Evolutionary conservation across 2,113 vertebrate genomes (phyloP), one percentile per base, ranked within the genome.

Genomic region (Hypocryptadius cinnamomeus): DNA sequence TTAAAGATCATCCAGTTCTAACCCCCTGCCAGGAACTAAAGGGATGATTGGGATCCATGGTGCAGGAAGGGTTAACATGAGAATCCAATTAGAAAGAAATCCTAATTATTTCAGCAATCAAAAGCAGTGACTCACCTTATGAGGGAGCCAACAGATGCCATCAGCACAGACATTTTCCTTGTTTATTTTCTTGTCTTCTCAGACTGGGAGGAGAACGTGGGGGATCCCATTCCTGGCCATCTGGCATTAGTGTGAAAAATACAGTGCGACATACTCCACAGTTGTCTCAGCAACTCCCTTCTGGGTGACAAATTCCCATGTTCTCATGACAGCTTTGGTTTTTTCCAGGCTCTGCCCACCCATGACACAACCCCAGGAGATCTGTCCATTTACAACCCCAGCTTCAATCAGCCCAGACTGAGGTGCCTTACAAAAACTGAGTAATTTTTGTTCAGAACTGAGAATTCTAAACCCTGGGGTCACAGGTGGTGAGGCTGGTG

Each of bases 191-290:
- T 92, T 72, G 63, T 33, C 94, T 77, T 79, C 92, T 79, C 76
- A 85, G 90, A 82, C 79, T 48, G 57, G 61, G 5, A 85, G 74
- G 61, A 95, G 93, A 87, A 85, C 7, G 22, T 87, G 79, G 93
- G 93, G 87, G 93, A 96, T 93, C 85, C 92, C 90, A 12, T 71
- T 70, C 85, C 92, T 14, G 82, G 64, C 94, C 94, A 96, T 93
- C 93, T 96, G 96, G 88, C 71, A 94, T 72, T 59, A 50, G 71
- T 90, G 90, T 87, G 93, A 95, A 65, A 83, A 94, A 85, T 33
- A 61, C 8, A 13, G 81, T 27, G 61, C 5, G 68, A 87, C 47
- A 54, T 39, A 63, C 8, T n/a, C 61, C 6, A 59, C 76, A 77
- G 54, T 85, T 90, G 85, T 87, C 91, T 81, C 79, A 53, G 81